Percentiles rank a stretch among this genome's conserved stretches.
Evolutionary conservation across 2,888 invertebrate genomes (phyloP).

Genomic region (Eilema sororculum): DNA sequence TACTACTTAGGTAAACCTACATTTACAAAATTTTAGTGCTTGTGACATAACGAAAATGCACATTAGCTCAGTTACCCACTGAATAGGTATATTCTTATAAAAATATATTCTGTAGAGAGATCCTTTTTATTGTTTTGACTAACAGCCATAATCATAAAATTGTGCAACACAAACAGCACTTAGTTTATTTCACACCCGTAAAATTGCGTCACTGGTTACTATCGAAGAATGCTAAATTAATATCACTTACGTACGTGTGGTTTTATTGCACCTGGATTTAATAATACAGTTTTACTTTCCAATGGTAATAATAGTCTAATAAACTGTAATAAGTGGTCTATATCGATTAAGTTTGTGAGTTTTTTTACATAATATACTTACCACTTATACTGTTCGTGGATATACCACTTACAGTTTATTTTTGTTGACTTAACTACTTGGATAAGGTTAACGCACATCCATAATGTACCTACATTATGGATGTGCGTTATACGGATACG

Average conservation of each 20-base stretch:
- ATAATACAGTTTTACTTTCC: slow-evolving; percentile 34
- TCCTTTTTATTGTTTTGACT: slow-evolving; percentile 52
- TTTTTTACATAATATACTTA: background rate
- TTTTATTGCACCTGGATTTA: slow-evolving; percentile 34
- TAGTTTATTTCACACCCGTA: slow-evolving; percentile 48
- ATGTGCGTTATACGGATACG: too few species aligned
- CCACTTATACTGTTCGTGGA: too few species aligned
- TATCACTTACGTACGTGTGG: slow-evolving; percentile 35
- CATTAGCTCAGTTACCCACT: background rate
- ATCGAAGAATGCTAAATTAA: slow-evolving; percentile 48
- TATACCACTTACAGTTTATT: too few species aligned
- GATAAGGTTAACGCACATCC: too few species aligned
- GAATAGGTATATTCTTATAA: background rate
- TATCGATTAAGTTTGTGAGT: background rate
- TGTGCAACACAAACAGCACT: slow-evolving; percentile 41
- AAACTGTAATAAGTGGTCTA: slow-evolving; percentile 4
- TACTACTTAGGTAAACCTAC: too few species aligned
- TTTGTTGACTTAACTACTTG: too few species aligned
- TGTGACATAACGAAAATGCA: background rate
- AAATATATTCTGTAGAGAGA: too few species aligned
- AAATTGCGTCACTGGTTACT: slow-evolving; percentile 48
- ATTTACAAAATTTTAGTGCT: background rate
- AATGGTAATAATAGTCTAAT: slow-evolving; percentile 17
- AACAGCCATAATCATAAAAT: slow-evolving; percentile 49
- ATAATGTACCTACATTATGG: too few species aligned